Conservation (phyloP, 2,113 vertebrate genomes). For the Corythaeola cristata region DNA sequence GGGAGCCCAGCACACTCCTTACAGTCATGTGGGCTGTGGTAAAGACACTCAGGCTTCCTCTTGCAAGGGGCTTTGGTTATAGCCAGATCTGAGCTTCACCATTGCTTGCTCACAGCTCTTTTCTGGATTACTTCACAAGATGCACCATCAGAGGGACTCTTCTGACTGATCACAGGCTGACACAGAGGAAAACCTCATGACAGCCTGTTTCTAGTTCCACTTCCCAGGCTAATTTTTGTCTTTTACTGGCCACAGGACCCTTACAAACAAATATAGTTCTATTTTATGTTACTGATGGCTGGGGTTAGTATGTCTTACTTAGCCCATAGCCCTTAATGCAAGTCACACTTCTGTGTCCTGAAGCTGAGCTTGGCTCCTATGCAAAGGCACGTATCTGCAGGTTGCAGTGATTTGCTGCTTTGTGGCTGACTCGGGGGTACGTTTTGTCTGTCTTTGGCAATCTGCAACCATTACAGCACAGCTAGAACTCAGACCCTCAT, state of each 20-base stretch:
- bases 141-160: neutral
- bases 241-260: neutral
- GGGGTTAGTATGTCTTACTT: neutral
- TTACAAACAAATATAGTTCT: neutral
- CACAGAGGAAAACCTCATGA: neutral
- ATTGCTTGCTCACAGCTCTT: neutral
- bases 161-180: neutral
- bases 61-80: neutral
- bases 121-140: neutral
- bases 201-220: neutral
- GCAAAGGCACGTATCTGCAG: neutral
- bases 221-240: neutral
- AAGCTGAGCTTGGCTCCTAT: neutral
- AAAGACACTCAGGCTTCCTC: neutral
- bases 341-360: neutral
- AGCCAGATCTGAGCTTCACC: neutral
- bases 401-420: neutral
- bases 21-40: accelerated
- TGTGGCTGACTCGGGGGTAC: neutral
- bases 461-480: neutral
- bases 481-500: neutral
- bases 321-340: neutral
- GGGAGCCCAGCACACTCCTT: neutral
- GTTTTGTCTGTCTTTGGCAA: neutral
- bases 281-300: neutral